Evolutionary conservation across 2,888 invertebrate genomes (phyloP).

Genomic region (Lasioglossum villosulum): DNA sequence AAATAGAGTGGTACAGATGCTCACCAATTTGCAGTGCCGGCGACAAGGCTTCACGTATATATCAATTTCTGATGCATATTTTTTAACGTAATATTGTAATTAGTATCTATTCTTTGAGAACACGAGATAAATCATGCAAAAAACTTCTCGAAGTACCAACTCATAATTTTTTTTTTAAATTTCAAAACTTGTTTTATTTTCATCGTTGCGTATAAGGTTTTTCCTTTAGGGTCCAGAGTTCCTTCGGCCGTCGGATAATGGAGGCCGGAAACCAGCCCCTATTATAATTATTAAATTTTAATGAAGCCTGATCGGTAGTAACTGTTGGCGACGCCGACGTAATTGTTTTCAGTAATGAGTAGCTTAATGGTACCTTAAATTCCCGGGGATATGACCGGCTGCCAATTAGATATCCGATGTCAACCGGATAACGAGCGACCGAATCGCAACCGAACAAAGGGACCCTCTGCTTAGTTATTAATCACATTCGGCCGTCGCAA

Average conservation of each 20-base stretch:
- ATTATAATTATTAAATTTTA: constrained; percentile 12
- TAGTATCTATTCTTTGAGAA: background rate
- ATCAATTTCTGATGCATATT: too few species aligned
- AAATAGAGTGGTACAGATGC: background rate
- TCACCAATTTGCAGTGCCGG: background rate
- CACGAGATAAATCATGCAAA: background rate
- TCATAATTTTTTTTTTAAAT: background rate
- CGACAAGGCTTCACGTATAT: background rate
- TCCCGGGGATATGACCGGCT: background rate
- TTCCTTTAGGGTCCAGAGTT: background rate
- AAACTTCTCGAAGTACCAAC: background rate
- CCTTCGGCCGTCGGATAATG: background rate
- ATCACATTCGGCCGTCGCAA: background rate
- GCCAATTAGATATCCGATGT: constrained; percentile 14
- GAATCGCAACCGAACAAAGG: background rate
- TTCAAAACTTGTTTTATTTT: background rate
- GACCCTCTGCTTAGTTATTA: background rate
- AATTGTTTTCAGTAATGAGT: constrained; percentile 12
- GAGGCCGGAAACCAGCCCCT: background rate
- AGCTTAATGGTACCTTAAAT: constrained; percentile 7
- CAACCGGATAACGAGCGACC: constrained; percentile 13
- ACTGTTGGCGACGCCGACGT: background rate
- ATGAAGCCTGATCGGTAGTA: constrained; percentile 15
- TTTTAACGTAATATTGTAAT: background rate
- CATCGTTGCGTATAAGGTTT: background rate